These are phyloP conservation scores for Grammomys dolichurus DNA, from an alignment of 2,113 vertebrate species.

Conservation along the genomic window DNA sequence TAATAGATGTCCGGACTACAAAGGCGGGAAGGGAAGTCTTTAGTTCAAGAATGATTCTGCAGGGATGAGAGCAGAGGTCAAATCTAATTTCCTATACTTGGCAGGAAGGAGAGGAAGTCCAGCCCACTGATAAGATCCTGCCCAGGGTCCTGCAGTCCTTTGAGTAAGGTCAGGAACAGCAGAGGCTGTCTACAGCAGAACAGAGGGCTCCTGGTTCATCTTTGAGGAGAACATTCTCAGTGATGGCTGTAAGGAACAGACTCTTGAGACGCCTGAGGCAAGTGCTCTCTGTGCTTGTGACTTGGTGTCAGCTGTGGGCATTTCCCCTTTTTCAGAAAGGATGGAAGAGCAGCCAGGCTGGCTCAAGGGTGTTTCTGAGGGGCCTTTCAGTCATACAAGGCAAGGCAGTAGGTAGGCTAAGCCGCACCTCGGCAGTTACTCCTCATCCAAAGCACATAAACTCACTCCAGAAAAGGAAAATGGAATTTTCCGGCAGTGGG, in stretches of 20 bases:
- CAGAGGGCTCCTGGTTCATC: neutral
- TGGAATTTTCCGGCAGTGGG: neutral
- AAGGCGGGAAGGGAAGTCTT: slow-evolving; percentile 85
- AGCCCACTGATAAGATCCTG: slow-evolving; percentile 78
- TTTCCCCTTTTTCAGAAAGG: neutral
- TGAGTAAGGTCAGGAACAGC: slow-evolving; percentile 46
- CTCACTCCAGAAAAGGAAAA: slow-evolving; percentile 63
- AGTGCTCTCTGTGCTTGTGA: accelerated
- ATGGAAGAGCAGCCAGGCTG: neutral
- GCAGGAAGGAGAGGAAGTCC: slow-evolving; percentile 83
- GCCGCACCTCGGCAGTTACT: slow-evolving; percentile 31
- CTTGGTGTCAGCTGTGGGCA: neutral
- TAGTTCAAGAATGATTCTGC: slow-evolving; percentile 85
- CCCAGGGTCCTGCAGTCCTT: slow-evolving; percentile 62
- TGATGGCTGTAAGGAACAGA: neutral
- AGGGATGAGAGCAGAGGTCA: slow-evolving; percentile 87
- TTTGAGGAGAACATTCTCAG: neutral
- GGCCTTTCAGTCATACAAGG: neutral
- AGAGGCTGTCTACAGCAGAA: accelerated
- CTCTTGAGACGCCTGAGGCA: too few species aligned
- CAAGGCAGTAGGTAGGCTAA: slow-evolving; percentile 62
- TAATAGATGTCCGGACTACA: slow-evolving; percentile 87
- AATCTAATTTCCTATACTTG: slow-evolving; percentile 87
- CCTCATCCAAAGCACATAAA: slow-evolving; percentile 65
- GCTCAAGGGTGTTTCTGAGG: neutral